Base-by-base conservation (phyloP, 1,140 invertebrate species). In the Eubasilissa regina region DNA sequence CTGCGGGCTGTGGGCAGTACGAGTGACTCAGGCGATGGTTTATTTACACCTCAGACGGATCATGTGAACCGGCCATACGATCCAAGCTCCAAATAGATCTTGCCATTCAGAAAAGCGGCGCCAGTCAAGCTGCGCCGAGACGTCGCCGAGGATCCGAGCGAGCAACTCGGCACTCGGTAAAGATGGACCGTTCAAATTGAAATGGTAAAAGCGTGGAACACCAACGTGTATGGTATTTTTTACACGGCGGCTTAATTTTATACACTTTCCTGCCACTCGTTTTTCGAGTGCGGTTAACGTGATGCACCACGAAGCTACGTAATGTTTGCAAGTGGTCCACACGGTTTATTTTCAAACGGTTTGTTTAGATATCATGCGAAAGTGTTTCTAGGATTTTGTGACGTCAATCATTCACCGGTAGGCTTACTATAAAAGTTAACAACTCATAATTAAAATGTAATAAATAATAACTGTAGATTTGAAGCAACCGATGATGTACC, bases 31-130 rank as follows among this genome's bases (percentile, higher is more conserved):
- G 68, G 47, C 21, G 66, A 51, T 55, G 15, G 68, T 73, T 73
- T 73, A 73, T 73, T 73, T 73, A 73, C 68, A 73, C 68, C 68
- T 73, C 68, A 73, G 68, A 73, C 68, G 48, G 47, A 51, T 73
- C 68, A 48, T 43, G 53, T 55, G 68, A 48, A 73, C 68, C 68
- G 48, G 68, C 68, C 48, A 73, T 55, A 73, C 35, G 68, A 73
- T 73, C 68, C 68, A 17, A 55, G 48, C 47, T 48, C 68, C 47
- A 73, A 73, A 73, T 73, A 73, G 68, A 73, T 35, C 51, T 73
- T 73, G 48, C 48, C 68, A 73, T 51, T 73, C 68, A 73, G 68
- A 73, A 73, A 21, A 73, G 19, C 68, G 68, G 68, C 68, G 68
- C 68, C 68, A 73, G 68, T 35, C 15, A 19, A 68, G 44, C 64